These are phyloP conservation scores for Artibeus lituratus DNA, from an alignment of 2,797 vertebrate species.

Conservation along the genomic window DNA sequence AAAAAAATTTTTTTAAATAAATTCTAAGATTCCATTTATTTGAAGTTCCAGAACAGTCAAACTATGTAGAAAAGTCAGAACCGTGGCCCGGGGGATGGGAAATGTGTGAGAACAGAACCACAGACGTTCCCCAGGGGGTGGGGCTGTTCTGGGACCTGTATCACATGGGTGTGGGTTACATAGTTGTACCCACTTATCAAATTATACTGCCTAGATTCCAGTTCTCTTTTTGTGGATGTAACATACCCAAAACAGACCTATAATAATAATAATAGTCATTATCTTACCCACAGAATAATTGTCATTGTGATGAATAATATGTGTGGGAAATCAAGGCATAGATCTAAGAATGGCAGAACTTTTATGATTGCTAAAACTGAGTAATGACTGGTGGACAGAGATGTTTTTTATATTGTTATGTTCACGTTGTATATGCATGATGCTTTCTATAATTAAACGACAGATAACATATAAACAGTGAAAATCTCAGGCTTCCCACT, in stretches of 20 bases:
- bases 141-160: neutral
- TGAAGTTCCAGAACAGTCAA: neutral
- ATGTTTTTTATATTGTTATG: neutral
- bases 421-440: neutral
- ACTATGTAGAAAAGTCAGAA: neutral
- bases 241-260: neutral
- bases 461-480: neutral
- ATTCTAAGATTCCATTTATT: neutral
- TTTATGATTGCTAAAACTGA: neutral
- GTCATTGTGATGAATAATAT: neutral
- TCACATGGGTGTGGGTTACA: neutral
- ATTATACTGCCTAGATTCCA: neutral
- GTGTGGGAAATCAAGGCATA: neutral
- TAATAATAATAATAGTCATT: neutral
- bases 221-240: neutral
- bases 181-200: neutral
- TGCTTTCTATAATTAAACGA: neutral
- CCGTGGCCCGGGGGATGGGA: neutral
- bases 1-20: neutral
- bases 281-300: neutral
- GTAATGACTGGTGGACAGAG: neutral
- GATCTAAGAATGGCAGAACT: neutral
- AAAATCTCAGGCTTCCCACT: neutral
- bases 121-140: neutral
- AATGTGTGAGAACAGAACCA: neutral